Evolutionary conservation across 2,797 vertebrate species (phyloP).

Genomic region (Gallinago stenura): DNA sequence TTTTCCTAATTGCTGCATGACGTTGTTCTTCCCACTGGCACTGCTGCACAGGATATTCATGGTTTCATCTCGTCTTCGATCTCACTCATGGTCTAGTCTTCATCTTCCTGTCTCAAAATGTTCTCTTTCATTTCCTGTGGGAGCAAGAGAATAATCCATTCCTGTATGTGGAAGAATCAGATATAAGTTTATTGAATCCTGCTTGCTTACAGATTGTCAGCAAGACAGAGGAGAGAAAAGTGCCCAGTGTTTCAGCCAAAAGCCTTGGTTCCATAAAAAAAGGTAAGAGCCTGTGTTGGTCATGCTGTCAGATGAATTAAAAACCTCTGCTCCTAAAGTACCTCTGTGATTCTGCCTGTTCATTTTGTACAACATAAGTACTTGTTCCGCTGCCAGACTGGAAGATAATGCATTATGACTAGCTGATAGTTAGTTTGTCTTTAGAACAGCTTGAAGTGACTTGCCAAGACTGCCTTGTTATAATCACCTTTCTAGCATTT

Average conservation of each 20-base stretch:
- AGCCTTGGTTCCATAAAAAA: not conserved
- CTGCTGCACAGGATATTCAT: not conserved
- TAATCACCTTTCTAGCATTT: not conserved
- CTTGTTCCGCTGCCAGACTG: not conserved
- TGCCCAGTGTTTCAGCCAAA: not conserved
- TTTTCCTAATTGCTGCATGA: not conserved
- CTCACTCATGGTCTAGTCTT: not conserved
- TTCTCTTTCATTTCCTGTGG: constrained; percentile 57
- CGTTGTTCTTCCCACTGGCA: rapidly evolving
- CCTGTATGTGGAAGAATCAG: constrained; percentile 1
- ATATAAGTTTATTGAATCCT: constrained; percentile 42
- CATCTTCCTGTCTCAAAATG: not conserved
- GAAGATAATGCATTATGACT: not conserved
- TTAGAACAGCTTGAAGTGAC: not conserved
- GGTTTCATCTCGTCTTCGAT: not conserved
- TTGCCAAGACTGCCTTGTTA: not conserved
- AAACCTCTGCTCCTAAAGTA: not conserved
- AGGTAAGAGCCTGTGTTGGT: not conserved
- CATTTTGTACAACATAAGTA: not conserved
- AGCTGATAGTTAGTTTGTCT: not conserved
- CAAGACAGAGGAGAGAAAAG: not conserved
- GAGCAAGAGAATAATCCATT: not conserved
- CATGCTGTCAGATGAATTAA: not conserved
- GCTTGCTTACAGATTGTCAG: not conserved
- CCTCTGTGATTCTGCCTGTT: not conserved